Base-by-base conservation (phyloP, 2,797 vertebrate species). In the Mormyrops attenuatus region DNA sequence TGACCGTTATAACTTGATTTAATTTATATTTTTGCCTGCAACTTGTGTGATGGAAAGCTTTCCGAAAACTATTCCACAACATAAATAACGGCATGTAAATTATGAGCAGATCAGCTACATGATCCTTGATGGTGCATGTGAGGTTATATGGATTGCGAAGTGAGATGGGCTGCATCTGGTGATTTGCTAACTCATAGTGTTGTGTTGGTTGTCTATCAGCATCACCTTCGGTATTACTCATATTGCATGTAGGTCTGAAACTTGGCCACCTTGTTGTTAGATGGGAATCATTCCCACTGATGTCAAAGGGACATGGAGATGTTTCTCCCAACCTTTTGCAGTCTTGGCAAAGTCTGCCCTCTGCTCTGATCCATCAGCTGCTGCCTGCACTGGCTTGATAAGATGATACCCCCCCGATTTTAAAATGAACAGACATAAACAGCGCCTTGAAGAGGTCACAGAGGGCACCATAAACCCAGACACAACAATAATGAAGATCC, bases 301-400 rank as follows among this genome's bases (percentile, higher is more conserved):
- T 84, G 73, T 88, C 73, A 47, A 57, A 50, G 38, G 44, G 69
- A 50, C 69, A 34, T 30, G 41, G 34, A n/a, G 44, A 90, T 44
- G 80, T 69, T 38, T 85, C 20, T n/a, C 6, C 20, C 22, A 52
- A 2, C 26, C 63, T 3, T 85, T 85, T 38, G 60, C 44, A 63
- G 57, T 52, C 80, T 80, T 26, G 26, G 41, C 30, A 38, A 73
- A 73, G 66, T 73, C 66, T 30, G 11, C 38, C 41, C 41, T 17
- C 34, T 15, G 38, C 69, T 44, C 44, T 44, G 69, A 30, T 60
- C 52, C 89, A 82, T 84, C 82, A 88, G 50, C 87, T 3, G 26
- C 87, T 88, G 66, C 26, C 77, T 85, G 89, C 47, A n/a, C 69
- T 22, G 52, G 53, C 20, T 57, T 90, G 86, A 90, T 90, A 90